A percentile compares a stretch with the other conserved stretches of the same genome.
Conservation (phyloP, 92 coral and sea anemone species). For the Palythoa caribaeorum region DNA sequence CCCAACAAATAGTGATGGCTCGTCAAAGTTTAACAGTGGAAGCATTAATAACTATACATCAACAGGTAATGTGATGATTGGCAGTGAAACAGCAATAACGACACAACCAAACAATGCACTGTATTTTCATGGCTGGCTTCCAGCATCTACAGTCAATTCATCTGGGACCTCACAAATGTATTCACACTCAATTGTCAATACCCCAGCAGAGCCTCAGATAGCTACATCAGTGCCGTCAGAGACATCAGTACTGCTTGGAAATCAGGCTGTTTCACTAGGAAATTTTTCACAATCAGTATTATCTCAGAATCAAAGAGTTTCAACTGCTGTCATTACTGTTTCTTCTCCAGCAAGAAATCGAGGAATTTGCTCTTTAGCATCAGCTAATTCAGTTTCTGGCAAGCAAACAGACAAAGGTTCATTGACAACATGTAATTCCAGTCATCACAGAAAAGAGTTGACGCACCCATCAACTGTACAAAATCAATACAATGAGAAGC, state of each 20-base stretch:
- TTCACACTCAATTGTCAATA: conserved; percentile 25
- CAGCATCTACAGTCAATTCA: neutral
- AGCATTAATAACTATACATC: neutral
- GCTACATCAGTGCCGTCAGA: neutral
- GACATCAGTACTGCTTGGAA: neutral
- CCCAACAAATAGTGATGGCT: neutral
- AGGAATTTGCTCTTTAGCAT: neutral
- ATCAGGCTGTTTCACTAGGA: neutral
- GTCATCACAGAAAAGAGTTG: neutral
- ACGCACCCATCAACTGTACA: neutral
- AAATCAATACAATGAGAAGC: neutral
- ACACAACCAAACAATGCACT: conserved; percentile 22
- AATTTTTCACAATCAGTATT: neutral
- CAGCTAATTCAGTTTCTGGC: neutral
- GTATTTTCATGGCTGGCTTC: conserved; percentile 26
- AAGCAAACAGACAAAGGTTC: neutral
- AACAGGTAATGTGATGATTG: neutral
- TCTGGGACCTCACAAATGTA: conserved; percentile 13
- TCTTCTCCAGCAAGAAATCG: neutral
- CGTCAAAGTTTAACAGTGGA: neutral
- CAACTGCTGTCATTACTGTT: neutral
- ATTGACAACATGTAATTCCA: neutral
- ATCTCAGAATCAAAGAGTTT: conserved; percentile 19
- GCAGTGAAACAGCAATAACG: neutral
- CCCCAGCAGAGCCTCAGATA: neutral